Evolutionary conservation across 2,113 vertebrate species (phyloP).

Genomic region (Ceyx margarethae): DNA sequence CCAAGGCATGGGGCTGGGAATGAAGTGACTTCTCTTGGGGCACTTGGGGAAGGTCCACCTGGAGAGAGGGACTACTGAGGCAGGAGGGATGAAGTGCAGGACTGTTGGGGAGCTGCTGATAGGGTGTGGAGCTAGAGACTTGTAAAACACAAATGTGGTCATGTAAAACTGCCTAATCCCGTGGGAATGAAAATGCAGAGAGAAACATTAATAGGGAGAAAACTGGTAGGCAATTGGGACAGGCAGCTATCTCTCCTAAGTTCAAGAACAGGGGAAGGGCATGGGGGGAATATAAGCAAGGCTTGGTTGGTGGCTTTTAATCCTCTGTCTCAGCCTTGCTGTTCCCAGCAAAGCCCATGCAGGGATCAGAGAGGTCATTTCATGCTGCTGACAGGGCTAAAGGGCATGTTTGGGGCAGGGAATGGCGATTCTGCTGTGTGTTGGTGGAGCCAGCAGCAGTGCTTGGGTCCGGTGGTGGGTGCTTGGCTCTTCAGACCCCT

Average conservation of each 20-base stretch:
- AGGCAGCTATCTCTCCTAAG: accelerated
- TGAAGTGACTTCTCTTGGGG: background rate
- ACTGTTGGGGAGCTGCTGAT: background rate
- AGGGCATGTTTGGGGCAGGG: background rate
- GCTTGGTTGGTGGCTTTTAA: background rate
- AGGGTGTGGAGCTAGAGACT: background rate
- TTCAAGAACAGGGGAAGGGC: background rate
- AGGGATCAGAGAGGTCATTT: background rate
- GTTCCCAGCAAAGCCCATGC: background rate
- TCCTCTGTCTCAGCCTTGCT: background rate
- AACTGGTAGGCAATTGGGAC: too few species aligned
- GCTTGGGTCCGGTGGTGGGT: background rate
- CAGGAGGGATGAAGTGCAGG: background rate
- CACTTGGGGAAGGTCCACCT: accelerated
- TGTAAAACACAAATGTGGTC: accelerated
- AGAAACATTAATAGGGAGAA: background rate
- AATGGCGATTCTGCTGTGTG: background rate
- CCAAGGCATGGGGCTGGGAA: background rate
- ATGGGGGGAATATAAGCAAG: background rate
- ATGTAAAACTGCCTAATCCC: background rate
- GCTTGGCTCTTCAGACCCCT: background rate
- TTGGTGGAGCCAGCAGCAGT: background rate
- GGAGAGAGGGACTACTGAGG: background rate
- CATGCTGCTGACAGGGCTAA: background rate
- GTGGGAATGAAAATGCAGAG: background rate